Base-by-base conservation (phyloP, 2,888 invertebrate genomes). In the Leptura quadrifasciata region DNA sequence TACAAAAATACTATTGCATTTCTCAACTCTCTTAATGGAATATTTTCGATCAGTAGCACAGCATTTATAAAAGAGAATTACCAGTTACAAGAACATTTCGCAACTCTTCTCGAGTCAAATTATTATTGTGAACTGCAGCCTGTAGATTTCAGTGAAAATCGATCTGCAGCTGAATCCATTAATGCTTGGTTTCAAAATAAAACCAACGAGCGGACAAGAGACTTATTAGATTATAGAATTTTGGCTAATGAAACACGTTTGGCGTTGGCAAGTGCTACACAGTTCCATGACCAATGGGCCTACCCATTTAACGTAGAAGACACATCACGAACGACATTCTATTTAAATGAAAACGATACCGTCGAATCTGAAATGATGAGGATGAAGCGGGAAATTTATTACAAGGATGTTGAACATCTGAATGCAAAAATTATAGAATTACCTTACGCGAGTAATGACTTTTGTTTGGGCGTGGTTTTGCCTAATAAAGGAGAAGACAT, bases 111-210 rank as follows among this genome's bases (percentile, higher is more conserved):
- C 0, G 85, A 90, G 9, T 91, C 92, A 60, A 89, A 92, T 31
- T 96, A 95, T 85, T 89, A 91, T 58, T 92, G 94, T 0, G 91
- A 91, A 35, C 91, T 93, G 8, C 91, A 94, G 83, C 89, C 90
- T 63, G 78, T 95, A 0, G 87, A 95, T 0, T 81, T 91, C 20
- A 87, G 91, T 1, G 87, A 91, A 5, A 31, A 6, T 0, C 84
- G 83, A 0, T 88, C 86, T 21, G 91, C 92, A 8, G 6, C 27
- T 0, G 91, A 92, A 0, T 78, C 87, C 2, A 87, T 86, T 31
- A 79, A 78, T 74, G 80, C 18, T 55, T 55, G 55, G 55, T 1
- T 55, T 20, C 2, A 10, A 4, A 18, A 55, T 55, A n/a, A 17
- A 10, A 55, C 55, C 18, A 18, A 9, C 55, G 1, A 5, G 17